Evolutionary conservation across 2,113 vertebrate genomes (phyloP).

Genomic region (Spermophilus dauricus): DNA sequence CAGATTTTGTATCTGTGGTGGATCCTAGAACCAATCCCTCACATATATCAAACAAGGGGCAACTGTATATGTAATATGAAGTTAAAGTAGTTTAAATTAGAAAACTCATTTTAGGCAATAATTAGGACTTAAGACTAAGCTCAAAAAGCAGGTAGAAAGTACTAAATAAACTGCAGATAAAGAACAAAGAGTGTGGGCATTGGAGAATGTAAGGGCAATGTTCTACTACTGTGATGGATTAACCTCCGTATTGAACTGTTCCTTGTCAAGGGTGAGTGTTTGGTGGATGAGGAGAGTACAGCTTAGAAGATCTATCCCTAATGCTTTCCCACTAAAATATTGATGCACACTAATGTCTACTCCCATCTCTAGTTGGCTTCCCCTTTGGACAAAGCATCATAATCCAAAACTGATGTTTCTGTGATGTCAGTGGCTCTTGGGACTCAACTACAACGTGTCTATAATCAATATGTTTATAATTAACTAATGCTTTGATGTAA

Average conservation of each 20-base stretch:
- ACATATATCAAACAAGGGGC: not conserved
- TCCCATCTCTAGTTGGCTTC: not conserved
- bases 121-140: not conserved
- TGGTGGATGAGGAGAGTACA: not conserved
- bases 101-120: not conserved
- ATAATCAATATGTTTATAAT: not conserved
- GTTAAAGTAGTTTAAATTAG: constrained; percentile 39
- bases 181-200: not conserved
- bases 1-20: not conserved
- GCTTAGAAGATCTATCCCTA: not conserved
- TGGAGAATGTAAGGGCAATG: no score
- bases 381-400: not conserved
- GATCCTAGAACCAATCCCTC: not conserved
- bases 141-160: not conserved
- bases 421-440: not conserved
- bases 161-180: not conserved
- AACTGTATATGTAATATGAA: not conserved
- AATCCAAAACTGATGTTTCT: not conserved
- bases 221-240: fast-evolving
- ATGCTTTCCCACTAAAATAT: not conserved
- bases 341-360: not conserved
- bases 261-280: not conserved
- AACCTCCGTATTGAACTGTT: not conserved
- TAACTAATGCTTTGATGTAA: not conserved
- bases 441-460: not conserved